phyloP scores from a whole-genome alignment of 2,888 invertebrate genomes.

The Troilus luridus region DNA sequence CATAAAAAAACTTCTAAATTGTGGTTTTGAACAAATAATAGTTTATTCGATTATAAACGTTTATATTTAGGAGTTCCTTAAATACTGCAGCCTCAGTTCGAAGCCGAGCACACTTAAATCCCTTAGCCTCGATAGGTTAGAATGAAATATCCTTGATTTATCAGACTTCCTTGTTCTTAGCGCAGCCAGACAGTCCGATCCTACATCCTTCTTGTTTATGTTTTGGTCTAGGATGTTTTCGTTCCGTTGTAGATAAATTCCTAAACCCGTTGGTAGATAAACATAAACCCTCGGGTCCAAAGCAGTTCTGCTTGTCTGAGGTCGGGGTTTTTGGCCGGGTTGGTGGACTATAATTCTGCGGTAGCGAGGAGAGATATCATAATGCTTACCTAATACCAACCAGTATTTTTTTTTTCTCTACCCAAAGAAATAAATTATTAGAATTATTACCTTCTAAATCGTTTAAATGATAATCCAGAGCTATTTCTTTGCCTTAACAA shows the following conservation, averaged over 20 bases:
- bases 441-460: too few relatives aligned
- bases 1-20: neutral
- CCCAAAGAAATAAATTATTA: too few relatives aligned
- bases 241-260: neutral
- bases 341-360: neutral
- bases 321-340: neutral
- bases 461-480: too few relatives aligned
- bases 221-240: conserved; percentile 22
- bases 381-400: neutral
- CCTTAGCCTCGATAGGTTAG: neutral
- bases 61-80: neutral
- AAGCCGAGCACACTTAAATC: neutral
- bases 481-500: too few relatives aligned
- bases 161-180: neutral
- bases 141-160: conserved; percentile 13
- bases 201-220: conserved; percentile 5
- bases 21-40: neutral
- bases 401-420: neutral
- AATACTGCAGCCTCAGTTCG: neutral
- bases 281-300: neutral
- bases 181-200: neutral
- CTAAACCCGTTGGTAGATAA: neutral
- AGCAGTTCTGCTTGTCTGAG: conserved; percentile 1
- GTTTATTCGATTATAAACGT: neutral
- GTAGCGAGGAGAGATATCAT: neutral